Evolutionary conservation across 2,888 invertebrate species (phyloP), one percentile per base, ranked within the genome.

Genomic region (Drosophila maculinotata): DNA sequence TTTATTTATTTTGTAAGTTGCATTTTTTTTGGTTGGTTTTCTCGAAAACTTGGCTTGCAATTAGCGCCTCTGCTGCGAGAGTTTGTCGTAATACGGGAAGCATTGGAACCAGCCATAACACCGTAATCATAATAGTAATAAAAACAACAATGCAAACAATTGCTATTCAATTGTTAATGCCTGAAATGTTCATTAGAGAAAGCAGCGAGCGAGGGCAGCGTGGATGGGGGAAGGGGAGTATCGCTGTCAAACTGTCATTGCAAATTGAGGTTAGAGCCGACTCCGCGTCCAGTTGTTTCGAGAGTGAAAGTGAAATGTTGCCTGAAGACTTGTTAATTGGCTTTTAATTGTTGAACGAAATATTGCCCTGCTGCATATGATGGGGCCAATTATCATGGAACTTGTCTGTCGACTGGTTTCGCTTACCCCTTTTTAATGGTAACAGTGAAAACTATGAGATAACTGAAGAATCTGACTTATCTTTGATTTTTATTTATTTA

Each of bases 271-370:
- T 45, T 69, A 44, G 49, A 52, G 36, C 14, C 64, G 23, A 36
- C 20, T 9, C 26, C n/a, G n/a, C n/a, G n/a, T n/a, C 17, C 1
- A 12, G 9, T 17, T 23, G 14, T 14, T 33, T 23, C 4, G 12
- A 14, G 26, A 81, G 88, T 86, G 82, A 82, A 88, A 88, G 87
- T 88, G 73, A 82, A 88, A 62, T 62, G 60, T 42, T 44, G 57
- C 36, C 36, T 36, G 58, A 49, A 56, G 41, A 87, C 68, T 65
- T 86, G 82, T 79, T 82, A 82, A 88, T 82, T 82, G 83, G 69
- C 73, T 83, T 88, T 82, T 88, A 88, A 88, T 82, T 59, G 41
- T 48, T 28, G 48, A 53, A 45, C 36, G 30, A 52, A 30, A 14
- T 36, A 36, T 54, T 41, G 67, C n/a, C n/a, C n/a, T n/a, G n/a